These are phyloP conservation scores for honey bee (Apis mellifera) DNA, from an alignment of 1,140 invertebrate genomes.

Conservation along the genomic window DNA sequence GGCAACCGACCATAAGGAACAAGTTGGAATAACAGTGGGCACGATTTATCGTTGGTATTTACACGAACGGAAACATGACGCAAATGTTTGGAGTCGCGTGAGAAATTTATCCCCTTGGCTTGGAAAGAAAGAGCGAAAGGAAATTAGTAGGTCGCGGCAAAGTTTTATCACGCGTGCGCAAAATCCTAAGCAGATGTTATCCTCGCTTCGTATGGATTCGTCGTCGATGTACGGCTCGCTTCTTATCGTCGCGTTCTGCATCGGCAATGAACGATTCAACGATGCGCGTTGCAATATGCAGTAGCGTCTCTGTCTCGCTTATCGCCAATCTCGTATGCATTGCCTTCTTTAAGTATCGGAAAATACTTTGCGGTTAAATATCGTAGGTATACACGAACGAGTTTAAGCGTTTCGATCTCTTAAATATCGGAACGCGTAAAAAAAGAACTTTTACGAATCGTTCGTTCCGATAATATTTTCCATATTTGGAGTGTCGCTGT, in stretches of 20 bases:
- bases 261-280: slow-evolving; percentile 21
- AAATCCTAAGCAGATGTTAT: not conserved
- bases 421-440: not conserved
- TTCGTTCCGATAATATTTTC: no score
- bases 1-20: slow-evolving; percentile 75
- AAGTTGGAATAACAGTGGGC: slow-evolving; percentile 74
- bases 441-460: no score
- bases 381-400: no score
- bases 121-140: not conserved
- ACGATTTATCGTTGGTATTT: slow-evolving; percentile 78
- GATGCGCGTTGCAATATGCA: slow-evolving; percentile 39
- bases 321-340: slow-evolving; percentile 31
- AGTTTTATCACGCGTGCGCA: not conserved
- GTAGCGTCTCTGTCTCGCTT: not conserved
- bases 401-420: not conserved
- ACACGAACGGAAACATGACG: slow-evolving; percentile 73
- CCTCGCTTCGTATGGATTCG: slow-evolving; percentile 36
- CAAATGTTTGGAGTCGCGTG: slow-evolving; percentile 59
- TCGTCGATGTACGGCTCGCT: slow-evolving; percentile 20
- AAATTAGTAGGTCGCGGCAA: slow-evolving; percentile 24
- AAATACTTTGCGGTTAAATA: not conserved
- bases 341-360: slow-evolving; percentile 15
- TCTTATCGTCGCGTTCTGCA: slow-evolving; percentile 33
- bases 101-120: slow-evolving; percentile 46
- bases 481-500: no score